These are phyloP conservation scores for Sterrhoptilus dennistouni DNA, from an alignment of 2,113 vertebrate genomes.

Conservation along the genomic window DNA sequence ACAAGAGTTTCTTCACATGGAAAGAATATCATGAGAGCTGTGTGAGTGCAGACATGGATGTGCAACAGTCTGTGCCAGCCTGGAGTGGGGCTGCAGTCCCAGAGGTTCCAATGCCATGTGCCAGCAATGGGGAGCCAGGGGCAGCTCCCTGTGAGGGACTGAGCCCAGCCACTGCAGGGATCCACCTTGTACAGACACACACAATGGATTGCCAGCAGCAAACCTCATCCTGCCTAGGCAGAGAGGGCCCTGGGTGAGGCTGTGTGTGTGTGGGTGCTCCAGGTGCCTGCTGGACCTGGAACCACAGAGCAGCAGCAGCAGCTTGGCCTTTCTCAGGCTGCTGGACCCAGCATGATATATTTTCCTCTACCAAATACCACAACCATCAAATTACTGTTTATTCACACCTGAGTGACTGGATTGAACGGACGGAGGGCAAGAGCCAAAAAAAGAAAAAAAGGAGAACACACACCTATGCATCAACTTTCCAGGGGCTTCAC, in stretches of 20 bases:
- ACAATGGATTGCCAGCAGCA: rapidly evolving
- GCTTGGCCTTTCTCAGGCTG: background rate
- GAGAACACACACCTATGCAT: slow-evolving; percentile 64
- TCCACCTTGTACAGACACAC: rapidly evolving
- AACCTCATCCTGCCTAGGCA: background rate
- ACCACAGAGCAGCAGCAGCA: background rate
- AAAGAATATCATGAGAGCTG: background rate
- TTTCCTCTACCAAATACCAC: background rate
- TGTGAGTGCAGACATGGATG: rapidly evolving
- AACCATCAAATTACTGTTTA: background rate
- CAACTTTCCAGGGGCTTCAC: slow-evolving; percentile 19
- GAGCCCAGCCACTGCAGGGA: background rate
- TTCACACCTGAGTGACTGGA: background rate
- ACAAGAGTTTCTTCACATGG: background rate
- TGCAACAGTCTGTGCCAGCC: background rate
- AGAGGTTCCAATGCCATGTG: rapidly evolving
- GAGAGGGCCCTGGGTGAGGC: background rate
- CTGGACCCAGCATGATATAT: rapidly evolving
- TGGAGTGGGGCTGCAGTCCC: background rate
- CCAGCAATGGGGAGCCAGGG: background rate
- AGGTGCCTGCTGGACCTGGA: background rate
- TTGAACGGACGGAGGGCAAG: background rate
- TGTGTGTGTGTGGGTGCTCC: background rate
- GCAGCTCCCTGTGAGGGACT: background rate
- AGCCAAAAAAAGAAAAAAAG: background rate